phyloP scores from a whole-genome alignment of 1,140 invertebrate genomes.

The Aphelenchoides besseyi region DNA sequence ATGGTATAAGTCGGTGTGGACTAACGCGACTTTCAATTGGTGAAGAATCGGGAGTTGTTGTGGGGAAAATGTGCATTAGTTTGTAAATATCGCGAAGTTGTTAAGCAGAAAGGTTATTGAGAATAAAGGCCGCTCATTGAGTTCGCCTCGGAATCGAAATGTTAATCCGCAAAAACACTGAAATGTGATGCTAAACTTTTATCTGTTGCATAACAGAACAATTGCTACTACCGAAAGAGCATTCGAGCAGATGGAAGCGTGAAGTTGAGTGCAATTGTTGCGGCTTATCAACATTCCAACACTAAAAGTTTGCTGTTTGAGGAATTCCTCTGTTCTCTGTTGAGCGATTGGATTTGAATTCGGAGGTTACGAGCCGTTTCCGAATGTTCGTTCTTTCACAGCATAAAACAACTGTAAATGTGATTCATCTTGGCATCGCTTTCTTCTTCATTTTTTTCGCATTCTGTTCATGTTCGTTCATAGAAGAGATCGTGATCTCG shows the following conservation, averaged over 20 bases:
- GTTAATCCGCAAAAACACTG: neutral
- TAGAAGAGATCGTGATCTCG: constrained; percentile 46
- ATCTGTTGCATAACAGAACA: no score
- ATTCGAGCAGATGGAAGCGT: no score
- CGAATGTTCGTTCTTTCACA: neutral
- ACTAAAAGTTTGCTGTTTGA: no score
- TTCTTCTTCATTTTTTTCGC: constrained; percentile 55
- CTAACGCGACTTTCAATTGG: neutral
- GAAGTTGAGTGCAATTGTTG: neutral
- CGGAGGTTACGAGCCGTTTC: no score
- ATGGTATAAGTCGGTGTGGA: constrained; percentile 4
- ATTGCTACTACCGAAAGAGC: no score
- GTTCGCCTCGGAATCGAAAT: no score
- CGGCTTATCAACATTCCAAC: neutral
- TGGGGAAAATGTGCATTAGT: neutral
- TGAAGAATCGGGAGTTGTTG: neutral
- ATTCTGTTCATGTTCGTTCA: constrained; percentile 46
- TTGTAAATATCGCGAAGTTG: neutral
- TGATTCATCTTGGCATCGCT: constrained; percentile 48
- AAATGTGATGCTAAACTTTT: no score
- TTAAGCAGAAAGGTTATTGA: neutral
- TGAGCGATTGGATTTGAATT: no score
- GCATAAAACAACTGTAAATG: constrained; percentile 41
- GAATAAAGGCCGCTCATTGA: neutral
- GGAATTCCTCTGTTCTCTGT: neutral